phyloP scores from a whole-genome alignment of 2,888 invertebrate species.

The Neocrepidodera transversa region DNA sequence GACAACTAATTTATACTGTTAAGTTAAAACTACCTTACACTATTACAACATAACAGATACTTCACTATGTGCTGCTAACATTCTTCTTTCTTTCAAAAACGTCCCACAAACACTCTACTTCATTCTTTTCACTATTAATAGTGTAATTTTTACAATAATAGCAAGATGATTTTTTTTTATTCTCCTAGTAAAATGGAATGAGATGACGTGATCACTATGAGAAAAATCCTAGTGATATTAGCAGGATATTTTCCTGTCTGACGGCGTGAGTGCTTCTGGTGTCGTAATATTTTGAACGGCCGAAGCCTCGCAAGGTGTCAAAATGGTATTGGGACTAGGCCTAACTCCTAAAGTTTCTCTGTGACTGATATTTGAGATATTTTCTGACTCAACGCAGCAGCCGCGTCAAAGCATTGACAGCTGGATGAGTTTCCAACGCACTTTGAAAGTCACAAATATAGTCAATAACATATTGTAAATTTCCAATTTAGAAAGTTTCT shows the following conservation, averaged over 20 bases:
- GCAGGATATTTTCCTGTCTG: slow-evolving; percentile 62
- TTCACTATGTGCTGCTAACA: slow-evolving; percentile 52
- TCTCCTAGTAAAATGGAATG: slow-evolving; percentile 48
- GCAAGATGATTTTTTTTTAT: slow-evolving; percentile 14
- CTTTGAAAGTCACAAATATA: slow-evolving; percentile 95
- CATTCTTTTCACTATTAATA: slow-evolving; percentile 37
- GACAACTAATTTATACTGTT: too few relatives aligned
- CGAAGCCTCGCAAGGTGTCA: slow-evolving; percentile 64
- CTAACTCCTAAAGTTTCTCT: slow-evolving; percentile 81
- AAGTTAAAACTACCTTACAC: slow-evolving; percentile 58
- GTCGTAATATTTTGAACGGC: slow-evolving; percentile 59
- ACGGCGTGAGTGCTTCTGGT: slow-evolving; percentile 69
- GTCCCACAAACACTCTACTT: slow-evolving; percentile 34
- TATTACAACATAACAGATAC: slow-evolving; percentile 61
- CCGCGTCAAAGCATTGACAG: slow-evolving; percentile 74
- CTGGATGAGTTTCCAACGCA: slow-evolving; percentile 85
- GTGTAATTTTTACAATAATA: slow-evolving; percentile 14
- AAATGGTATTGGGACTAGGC: slow-evolving; percentile 78
- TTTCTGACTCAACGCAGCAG: slow-evolving; percentile 67
- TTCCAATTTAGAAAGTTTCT: slow-evolving; percentile 89
- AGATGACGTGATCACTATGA: slow-evolving; percentile 47
- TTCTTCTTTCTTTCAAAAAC: slow-evolving; percentile 39
- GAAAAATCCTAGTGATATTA: slow-evolving; percentile 35
- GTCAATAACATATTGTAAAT: slow-evolving; percentile 95
- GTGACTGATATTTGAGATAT: slow-evolving; percentile 61